These are phyloP conservation scores for Brachyhypopomus occidentalis DNA, from an alignment of 2,113 vertebrate species.

Conservation along the genomic window DNA sequence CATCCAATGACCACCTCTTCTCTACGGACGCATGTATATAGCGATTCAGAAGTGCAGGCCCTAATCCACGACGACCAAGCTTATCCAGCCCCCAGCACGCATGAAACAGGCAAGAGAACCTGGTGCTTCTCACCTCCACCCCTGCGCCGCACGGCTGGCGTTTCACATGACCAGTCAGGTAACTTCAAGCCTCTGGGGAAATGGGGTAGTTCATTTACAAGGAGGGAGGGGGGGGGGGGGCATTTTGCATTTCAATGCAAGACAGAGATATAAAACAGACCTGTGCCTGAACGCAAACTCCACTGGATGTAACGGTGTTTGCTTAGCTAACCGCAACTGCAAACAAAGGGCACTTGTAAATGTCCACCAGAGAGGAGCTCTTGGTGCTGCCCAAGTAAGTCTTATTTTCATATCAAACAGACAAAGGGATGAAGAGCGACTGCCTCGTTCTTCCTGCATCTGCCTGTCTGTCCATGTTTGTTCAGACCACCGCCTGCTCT, in stretches of 20 bases:
- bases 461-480: background rate
- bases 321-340: background rate
- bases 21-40: too few species aligned
- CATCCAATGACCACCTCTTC: too few species aligned
- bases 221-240: background rate
- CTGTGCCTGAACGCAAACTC: background rate
- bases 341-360: background rate
- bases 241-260: conserved; percentile 5
- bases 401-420: background rate
- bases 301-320: background rate
- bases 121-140: too few species aligned
- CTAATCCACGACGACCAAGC: too few species aligned
- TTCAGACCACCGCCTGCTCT: background rate
- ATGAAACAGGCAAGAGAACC: too few species aligned
- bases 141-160: too few species aligned
- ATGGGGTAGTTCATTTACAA: background rate
- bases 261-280: background rate
- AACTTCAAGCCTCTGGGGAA: background rate
- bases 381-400: background rate
- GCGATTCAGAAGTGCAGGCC: too few species aligned
- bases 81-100: too few species aligned
- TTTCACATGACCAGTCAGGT: too few species aligned
- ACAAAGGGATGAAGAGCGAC: background rate
- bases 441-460: background rate
- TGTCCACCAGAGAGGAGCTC: background rate